Evolutionary conservation across 2,113 vertebrate species (phyloP).

Genomic region (Mustela nigripes): DNA sequence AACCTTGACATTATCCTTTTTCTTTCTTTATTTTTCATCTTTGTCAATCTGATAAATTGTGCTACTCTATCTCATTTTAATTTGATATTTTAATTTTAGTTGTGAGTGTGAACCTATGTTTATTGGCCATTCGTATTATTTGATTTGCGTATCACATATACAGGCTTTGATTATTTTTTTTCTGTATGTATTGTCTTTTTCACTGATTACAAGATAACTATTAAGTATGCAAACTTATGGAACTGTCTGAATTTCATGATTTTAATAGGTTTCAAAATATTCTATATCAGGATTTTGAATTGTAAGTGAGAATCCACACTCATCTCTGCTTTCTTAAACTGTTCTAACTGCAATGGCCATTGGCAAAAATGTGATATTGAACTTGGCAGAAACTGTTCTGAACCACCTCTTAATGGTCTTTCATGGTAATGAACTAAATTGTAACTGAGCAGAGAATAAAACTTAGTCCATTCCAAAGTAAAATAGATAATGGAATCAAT

Average conservation of each 20-base stretch:
- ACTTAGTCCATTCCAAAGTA: neutral
- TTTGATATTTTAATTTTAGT: conserved; percentile 29
- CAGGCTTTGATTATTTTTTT: neutral
- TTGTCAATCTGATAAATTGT: neutral
- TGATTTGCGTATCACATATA: neutral
- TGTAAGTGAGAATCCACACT: neutral
- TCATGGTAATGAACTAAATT: neutral
- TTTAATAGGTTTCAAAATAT: conserved; percentile 12
- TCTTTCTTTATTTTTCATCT: neutral
- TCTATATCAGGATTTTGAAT: neutral
- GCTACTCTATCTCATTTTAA: neutral
- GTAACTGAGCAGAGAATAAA: neutral
- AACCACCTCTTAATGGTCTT: neutral
- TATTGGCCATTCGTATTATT: neutral
- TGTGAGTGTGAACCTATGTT: neutral
- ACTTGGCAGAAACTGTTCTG: neutral
- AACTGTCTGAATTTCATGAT: neutral
- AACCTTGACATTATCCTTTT: neutral
- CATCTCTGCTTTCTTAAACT: neutral
- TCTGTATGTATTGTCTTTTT: neutral
- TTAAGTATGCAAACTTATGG: neutral
- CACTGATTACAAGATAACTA: neutral
- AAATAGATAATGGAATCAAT: conserved; percentile 12
- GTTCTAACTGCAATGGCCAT: neutral
- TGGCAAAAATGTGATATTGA: neutral